phyloP scores from a whole-genome alignment of 2,888 invertebrate species.

The Eupithecia subumbrata region DNA sequence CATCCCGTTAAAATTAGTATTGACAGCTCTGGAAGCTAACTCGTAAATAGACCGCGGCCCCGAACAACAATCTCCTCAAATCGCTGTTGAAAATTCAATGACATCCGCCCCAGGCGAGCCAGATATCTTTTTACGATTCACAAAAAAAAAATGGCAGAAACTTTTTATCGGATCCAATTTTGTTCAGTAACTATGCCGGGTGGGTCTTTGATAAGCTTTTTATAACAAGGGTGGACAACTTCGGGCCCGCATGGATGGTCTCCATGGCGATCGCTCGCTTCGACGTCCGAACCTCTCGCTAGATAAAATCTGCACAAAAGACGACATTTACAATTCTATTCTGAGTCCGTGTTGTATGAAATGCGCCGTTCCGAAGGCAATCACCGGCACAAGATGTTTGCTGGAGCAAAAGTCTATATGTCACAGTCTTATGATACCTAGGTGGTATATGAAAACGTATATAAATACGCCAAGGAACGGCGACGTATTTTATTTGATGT shows the following conservation, averaged over 20 bases:
- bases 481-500: not conserved
- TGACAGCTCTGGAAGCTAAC: constrained; percentile 46
- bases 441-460: constrained; percentile 4
- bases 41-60: constrained; percentile 50
- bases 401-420: constrained; percentile 39
- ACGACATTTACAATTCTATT: constrained; percentile 38
- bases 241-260: constrained; percentile 10
- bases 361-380: constrained; percentile 44
- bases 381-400: constrained; percentile 42
- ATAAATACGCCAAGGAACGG: not conserved
- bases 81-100: constrained; percentile 70
- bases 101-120: constrained; percentile 61
- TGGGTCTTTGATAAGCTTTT: constrained; percentile 71
- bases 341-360: constrained; percentile 35
- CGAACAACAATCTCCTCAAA: constrained; percentile 61
- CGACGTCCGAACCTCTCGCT: constrained; percentile 38
- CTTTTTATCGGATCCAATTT: constrained; percentile 73
- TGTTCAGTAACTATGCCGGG: constrained; percentile 68
- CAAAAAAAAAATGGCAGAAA: constrained; percentile 65
- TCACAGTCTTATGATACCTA: constrained; percentile 2
- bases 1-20: constrained; percentile 56
- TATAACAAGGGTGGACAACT: constrained; percentile 62
- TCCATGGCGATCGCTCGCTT: constrained; percentile 47
- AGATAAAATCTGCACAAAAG: constrained; percentile 42
- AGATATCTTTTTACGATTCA: constrained; percentile 68